phyloP scores from a whole-genome alignment of 1,140 invertebrate species.

The Drusus annulatus region DNA sequence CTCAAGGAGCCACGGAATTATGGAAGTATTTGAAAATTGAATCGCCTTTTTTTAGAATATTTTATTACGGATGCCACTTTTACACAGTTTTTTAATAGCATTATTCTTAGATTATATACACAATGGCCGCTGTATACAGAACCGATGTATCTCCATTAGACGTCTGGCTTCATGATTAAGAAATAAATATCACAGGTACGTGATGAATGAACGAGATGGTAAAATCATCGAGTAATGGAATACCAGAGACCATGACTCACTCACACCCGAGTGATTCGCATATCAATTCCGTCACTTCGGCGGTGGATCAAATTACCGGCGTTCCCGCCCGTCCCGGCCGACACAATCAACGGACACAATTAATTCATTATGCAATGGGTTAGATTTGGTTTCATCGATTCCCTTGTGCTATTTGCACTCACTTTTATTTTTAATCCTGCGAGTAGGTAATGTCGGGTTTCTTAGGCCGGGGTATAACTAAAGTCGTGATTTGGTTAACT shows the following conservation, averaged over 20 bases:
- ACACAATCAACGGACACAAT: not conserved
- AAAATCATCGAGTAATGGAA: constrained; percentile 32
- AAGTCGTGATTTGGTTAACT: no score
- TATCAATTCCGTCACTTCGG: constrained; percentile 27
- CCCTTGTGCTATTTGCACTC: no score
- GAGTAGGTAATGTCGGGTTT: no score
- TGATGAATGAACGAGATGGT: constrained; percentile 15
- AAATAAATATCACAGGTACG: constrained; percentile 22
- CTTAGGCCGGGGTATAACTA: no score
- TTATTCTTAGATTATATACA: no score
- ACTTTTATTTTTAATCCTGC: no score
- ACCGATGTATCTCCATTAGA: not conserved
- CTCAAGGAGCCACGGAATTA: no score
- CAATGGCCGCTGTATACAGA: not conserved
- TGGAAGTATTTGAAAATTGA: no score
- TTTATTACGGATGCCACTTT: not conserved
- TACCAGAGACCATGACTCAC: constrained; percentile 35
- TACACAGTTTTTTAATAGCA: no score
- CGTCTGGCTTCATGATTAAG: constrained; percentile 10
- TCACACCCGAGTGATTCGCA: constrained; percentile 28
- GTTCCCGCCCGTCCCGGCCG: not conserved
- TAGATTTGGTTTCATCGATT: no score
- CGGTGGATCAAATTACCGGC: constrained; percentile 14
- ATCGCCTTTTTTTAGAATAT: not conserved
- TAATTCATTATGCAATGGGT: not conserved